Evolutionary conservation across 2,113 vertebrate genomes (phyloP).

Genomic region (Thymallus thymallus): DNA sequence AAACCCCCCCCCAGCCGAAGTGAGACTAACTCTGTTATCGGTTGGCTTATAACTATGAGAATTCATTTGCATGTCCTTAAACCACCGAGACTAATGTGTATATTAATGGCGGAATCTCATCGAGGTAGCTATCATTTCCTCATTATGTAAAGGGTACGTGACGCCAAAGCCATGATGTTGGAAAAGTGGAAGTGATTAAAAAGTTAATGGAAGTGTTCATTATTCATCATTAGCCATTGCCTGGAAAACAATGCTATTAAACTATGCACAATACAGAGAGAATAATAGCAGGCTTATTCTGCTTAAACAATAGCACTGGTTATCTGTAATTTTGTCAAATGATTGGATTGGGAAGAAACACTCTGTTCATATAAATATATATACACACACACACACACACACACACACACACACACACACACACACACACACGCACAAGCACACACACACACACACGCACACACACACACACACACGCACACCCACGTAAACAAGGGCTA

Average conservation of each 20-base stretch:
- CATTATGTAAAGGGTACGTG: not conserved
- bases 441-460: not conserved
- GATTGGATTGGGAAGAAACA: not conserved
- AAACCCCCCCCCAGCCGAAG: too few relatives aligned
- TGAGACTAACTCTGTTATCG: too few relatives aligned
- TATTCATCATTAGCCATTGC: not conserved
- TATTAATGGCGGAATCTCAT: not conserved
- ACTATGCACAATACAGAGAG: not conserved
- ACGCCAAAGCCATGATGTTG: not conserved
- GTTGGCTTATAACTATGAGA: not conserved
- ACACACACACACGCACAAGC: not conserved
- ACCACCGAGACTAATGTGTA: not conserved
- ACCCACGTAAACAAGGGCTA: not conserved
- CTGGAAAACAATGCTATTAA: not conserved
- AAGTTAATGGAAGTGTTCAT: not conserved
- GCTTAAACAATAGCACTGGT: not conserved
- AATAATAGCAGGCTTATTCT: not conserved
- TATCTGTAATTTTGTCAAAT: not conserved
- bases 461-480: not conserved
- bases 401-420: conserved; percentile 2
- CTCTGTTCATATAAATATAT: too few relatives aligned
- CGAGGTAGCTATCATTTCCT: not conserved
- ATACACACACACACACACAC: too few relatives aligned
- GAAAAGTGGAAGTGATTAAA: not conserved
- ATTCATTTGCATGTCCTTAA: not conserved